These are phyloP conservation scores for Subanguina moxae DNA, from an alignment of 1,140 invertebrate species.

Conservation along the genomic window DNA sequence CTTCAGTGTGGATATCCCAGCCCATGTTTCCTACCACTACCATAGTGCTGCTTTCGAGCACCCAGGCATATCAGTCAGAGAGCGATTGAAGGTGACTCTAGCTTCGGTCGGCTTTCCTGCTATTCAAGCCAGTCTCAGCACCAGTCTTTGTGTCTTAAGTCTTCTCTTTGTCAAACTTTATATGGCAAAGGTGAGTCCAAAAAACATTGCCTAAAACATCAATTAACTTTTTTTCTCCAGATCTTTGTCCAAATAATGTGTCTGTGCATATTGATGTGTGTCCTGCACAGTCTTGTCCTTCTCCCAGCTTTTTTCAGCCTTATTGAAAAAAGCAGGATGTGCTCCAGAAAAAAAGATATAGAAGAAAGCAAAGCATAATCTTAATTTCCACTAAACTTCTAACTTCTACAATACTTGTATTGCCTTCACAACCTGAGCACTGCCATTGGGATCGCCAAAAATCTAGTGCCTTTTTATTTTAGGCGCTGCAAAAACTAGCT, in stretches of 20 bases:
- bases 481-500: too few species aligned
- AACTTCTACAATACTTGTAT: too few species aligned
- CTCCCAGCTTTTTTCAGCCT: slow-evolving; percentile 43
- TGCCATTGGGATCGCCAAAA: too few species aligned
- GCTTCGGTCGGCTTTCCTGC: slow-evolving; percentile 78
- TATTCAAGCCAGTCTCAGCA: slow-evolving; percentile 84
- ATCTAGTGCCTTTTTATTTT: too few species aligned
- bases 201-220: background rate
- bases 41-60: slow-evolving; percentile 29
- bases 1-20: slow-evolving; percentile 51
- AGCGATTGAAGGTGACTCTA: slow-evolving; percentile 32
- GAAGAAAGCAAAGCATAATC: too few species aligned
- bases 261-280: slow-evolving; percentile 42
- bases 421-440: too few species aligned
- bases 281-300: slow-evolving; percentile 39
- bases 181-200: slow-evolving; percentile 63
- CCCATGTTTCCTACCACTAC: slow-evolving; percentile 47
- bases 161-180: slow-evolving; percentile 83
- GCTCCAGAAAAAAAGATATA: too few species aligned
- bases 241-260: slow-evolving; percentile 50
- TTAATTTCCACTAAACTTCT: too few species aligned
- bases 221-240: slow-evolving; percentile 6
- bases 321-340: slow-evolving; percentile 3
- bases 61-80: slow-evolving; percentile 6
- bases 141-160: slow-evolving; percentile 80